Conservation (phyloP, 2,113 vertebrate species). For the Atractosteus spatula region DNA sequence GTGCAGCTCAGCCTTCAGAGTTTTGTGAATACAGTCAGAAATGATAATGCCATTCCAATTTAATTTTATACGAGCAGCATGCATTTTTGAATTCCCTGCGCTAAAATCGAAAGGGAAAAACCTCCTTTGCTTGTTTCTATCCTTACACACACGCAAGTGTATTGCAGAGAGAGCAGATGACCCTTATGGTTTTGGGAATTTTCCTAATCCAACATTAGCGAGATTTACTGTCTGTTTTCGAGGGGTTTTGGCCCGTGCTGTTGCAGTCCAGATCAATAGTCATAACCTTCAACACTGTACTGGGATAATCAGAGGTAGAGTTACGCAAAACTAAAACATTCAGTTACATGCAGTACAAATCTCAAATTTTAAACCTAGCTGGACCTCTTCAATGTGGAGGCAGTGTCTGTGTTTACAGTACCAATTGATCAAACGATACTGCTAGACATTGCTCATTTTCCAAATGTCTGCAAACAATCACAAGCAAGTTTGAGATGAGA, state of each 20-base stretch:
- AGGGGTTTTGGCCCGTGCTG: slow-evolving; percentile 1
- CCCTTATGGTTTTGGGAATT: slow-evolving; percentile 10
- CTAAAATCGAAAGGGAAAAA: neutral
- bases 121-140: too few species aligned
- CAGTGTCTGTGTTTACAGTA: slow-evolving; percentile 13
- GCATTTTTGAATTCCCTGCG: slow-evolving; percentile 13
- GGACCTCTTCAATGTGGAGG: slow-evolving; percentile 13
- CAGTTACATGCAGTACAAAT: slow-evolving; percentile 8
- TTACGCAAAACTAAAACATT: slow-evolving; percentile 29
- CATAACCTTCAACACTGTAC: slow-evolving; percentile 19
- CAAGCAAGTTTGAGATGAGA: neutral
- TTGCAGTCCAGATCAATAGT: slow-evolving; percentile 16
- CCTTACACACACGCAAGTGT: neutral
- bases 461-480: slow-evolving; percentile 44
- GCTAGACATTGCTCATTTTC: slow-evolving; percentile 23
- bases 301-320: slow-evolving; percentile 8
- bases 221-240: slow-evolving; percentile 17
- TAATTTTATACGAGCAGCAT: slow-evolving; percentile 12
- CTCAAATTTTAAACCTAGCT: slow-evolving; percentile 17
- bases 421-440: slow-evolving; percentile 25
- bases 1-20: slow-evolving; percentile 9
- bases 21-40: slow-evolving; percentile 13
- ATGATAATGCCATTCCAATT: slow-evolving; percentile 22
- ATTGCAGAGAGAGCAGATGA: slow-evolving; percentile 1
- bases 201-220: slow-evolving; percentile 4